Conservation (phyloP, 2,888 invertebrate genomes). For the Phymatocera aterrima region DNA sequence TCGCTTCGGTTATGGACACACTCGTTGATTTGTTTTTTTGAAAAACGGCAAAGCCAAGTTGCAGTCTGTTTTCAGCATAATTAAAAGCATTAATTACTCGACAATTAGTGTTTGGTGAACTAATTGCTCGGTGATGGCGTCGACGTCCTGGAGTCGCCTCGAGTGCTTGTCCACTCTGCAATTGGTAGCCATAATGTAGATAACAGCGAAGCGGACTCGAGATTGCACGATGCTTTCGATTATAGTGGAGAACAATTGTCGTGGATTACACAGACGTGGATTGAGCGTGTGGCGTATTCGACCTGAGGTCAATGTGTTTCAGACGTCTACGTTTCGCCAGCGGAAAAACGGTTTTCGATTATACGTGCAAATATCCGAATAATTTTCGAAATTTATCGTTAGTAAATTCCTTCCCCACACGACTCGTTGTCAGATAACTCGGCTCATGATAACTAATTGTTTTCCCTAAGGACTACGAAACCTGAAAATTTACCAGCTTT, state of each 20-base stretch:
- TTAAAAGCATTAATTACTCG: conserved; percentile 10
- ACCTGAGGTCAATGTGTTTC: background rate
- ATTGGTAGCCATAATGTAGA: background rate
- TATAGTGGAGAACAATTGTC: background rate
- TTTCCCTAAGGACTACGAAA: too few relatives aligned
- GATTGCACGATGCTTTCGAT: background rate
- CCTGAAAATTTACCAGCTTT: too few relatives aligned
- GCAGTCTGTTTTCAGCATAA: background rate
- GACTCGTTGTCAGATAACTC: too few relatives aligned
- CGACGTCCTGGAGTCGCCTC: conserved; percentile 21
- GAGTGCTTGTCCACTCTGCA: conserved; percentile 34
- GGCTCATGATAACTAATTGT: too few relatives aligned
- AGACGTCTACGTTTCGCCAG: background rate
- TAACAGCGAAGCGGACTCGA: background rate
- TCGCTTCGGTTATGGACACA: background rate
- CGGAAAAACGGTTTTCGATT: too few relatives aligned
- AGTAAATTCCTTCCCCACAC: too few relatives aligned
- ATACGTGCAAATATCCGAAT: too few relatives aligned
- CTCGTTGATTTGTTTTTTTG: background rate
- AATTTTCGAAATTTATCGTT: too few relatives aligned
- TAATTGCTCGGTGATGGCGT: conserved; percentile 14
- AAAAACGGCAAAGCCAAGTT: background rate
- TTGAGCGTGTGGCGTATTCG: background rate
- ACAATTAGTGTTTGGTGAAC: conserved; percentile 17
- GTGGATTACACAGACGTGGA: background rate